phyloP scores from a whole-genome alignment of 2,113 vertebrate species.

The Lagopus leucura region DNA sequence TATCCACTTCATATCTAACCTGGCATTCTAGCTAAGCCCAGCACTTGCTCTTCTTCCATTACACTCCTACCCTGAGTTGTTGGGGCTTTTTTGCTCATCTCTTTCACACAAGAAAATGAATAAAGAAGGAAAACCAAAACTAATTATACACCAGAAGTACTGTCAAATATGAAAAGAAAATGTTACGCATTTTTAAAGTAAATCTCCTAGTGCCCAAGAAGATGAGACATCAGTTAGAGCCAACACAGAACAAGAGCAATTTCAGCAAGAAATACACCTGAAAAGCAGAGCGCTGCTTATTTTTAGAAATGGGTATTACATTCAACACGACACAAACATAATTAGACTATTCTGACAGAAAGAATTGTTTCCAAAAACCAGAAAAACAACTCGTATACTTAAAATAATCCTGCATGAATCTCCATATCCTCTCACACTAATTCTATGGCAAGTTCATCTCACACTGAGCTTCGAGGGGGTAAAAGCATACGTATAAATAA shows the following conservation, averaged over 20 bases:
- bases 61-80: not conserved
- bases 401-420: not conserved
- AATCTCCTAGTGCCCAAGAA: not conserved
- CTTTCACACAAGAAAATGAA: conserved; percentile 1
- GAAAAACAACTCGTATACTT: not conserved
- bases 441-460: not conserved
- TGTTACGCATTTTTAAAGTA: conserved; percentile 6
- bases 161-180: conserved; percentile 24
- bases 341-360: not conserved
- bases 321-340: not conserved
- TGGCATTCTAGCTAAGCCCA: conserved; percentile 20
- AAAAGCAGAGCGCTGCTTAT: not conserved
- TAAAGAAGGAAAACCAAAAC: conserved; percentile 12
- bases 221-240: not conserved
- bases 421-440: not conserved
- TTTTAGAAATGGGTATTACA: not conserved
- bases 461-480: not conserved
- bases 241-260: not conserved
- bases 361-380: not conserved
- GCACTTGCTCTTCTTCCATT: conserved; percentile 31
- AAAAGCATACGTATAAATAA: not conserved
- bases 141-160: conserved; percentile 16
- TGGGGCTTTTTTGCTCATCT: not conserved
- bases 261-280: conserved; percentile 13
- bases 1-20: conserved; percentile 24